Evolutionary conservation across 1,140 invertebrate species (phyloP).

Genomic region (Trachymyrmex septentrionalis): DNA sequence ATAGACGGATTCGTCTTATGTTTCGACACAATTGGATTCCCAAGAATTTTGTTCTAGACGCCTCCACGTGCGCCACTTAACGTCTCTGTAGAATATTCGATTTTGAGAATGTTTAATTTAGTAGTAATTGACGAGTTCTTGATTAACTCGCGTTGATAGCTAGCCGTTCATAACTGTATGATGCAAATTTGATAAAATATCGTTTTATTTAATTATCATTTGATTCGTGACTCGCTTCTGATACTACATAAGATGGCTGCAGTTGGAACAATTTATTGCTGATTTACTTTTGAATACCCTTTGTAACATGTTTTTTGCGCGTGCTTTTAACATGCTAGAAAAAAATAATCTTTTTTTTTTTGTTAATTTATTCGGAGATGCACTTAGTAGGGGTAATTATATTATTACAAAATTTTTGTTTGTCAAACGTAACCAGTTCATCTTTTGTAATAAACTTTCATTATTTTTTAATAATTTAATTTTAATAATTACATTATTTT

Average conservation of each 20-base stretch:
- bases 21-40: not conserved
- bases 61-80: not conserved
- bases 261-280: not conserved
- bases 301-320: not conserved
- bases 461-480: too few relatives aligned
- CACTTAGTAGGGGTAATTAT: not conserved
- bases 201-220: not conserved
- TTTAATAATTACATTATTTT: too few relatives aligned
- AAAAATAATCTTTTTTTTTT: constrained; percentile 8
- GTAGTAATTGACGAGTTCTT: not conserved
- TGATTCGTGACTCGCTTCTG: not conserved
- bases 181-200: not conserved
- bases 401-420: not conserved
- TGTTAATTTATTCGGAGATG: not conserved
- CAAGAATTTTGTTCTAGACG: not conserved
- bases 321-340: not conserved
- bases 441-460: not conserved
- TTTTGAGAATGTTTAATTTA: not conserved
- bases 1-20: not conserved
- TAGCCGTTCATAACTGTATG: not conserved
- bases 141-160: not conserved
- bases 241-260: constrained; percentile 6
- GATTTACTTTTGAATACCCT: not conserved
- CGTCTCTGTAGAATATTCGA: not conserved
- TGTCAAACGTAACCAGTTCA: not conserved